These are phyloP conservation scores for Squalus acanthias DNA, from an alignment of 2,797 vertebrate genomes.

Conservation along the genomic window DNA sequence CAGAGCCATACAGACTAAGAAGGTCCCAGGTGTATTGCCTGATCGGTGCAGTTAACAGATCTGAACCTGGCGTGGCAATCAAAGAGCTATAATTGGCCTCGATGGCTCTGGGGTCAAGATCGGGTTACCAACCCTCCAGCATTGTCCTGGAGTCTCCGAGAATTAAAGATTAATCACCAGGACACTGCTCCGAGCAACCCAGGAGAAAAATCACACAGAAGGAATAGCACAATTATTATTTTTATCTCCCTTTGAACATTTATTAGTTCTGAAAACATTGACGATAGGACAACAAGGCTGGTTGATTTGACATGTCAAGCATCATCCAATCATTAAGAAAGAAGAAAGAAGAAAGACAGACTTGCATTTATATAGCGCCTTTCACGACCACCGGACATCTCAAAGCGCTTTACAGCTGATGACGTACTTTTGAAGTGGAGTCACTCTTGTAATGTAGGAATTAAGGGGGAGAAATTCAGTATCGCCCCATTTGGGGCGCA, in stretches of 20 bases:
- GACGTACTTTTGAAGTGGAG: too few relatives aligned
- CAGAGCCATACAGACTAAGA: neutral
- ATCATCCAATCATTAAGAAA: neutral
- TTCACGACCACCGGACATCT: too few relatives aligned
- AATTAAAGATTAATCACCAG: conserved; percentile 10
- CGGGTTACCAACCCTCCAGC: neutral
- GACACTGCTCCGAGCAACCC: neutral
- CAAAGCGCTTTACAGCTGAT: too few relatives aligned
- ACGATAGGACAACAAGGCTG: neutral
- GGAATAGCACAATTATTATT: neutral
- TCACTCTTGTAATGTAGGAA: too few relatives aligned
- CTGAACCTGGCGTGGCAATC: neutral
- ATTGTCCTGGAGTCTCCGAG: neutral
- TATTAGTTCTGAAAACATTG: neutral
- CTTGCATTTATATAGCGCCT: too few relatives aligned
- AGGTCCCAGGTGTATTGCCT: neutral
- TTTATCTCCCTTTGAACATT: neutral
- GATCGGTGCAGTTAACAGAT: neutral
- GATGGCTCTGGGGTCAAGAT: neutral
- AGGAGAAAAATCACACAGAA: neutral
- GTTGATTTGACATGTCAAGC: neutral
- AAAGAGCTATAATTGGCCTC: neutral
- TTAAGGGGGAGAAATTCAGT: too few relatives aligned
- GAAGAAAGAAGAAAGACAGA: too few relatives aligned
- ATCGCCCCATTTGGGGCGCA: too few relatives aligned